Base-by-base conservation (phyloP, 2,113 vertebrate genomes). In the Gopherus evgoodei region DNA sequence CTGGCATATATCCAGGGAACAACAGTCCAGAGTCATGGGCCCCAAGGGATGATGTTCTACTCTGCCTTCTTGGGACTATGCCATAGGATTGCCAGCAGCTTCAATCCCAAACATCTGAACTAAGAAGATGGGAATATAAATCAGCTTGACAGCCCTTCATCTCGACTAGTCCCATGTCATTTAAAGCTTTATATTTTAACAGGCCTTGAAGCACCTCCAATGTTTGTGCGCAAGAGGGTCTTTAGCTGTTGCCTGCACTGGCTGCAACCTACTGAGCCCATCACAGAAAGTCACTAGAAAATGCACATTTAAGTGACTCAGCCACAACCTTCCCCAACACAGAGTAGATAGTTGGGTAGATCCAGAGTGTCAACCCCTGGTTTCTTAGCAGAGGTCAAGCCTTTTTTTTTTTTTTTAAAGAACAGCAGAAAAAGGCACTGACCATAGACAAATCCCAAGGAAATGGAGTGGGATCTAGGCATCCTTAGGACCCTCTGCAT, bases 1-100 rank as follows among this genome's bases (percentile, higher is more conserved):
- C 24, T 16, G 11, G 0, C 49, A 0, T 0, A 4, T 29, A 6
- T 65, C 65, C 14, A 31, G 9, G 0, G 0, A 11, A 11, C 84
- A 82, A 1, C 1, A 47, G 57, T 25, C 31, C n/a, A 11, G 29
- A 84, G n/a, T 69, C 0, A 0, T 1, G 1, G 44, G 11, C 57
- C n/a, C 22, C 56, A 0, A 81, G 4, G 35, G 11, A 50, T 72
- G 79, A 69, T 72, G 65, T 22, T n/a, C 65, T n/a, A 72, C 65
- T 38, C 35, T 72, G n/a, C 35, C 65, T 72, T 72, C 65, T n/a
- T 72, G 5, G 19, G 8, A 38, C 21, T 38, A 38, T 21, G 14
- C 65, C n/a, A n/a, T 19, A 69, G 62, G 62, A 69, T 35, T 69
- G 62, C 35, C 16, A 72, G 65, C n/a, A 38, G n/a, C 17, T 72